phyloP scores from a whole-genome alignment of 2,888 invertebrate species.

The Brachynemurus nebulosus region DNA sequence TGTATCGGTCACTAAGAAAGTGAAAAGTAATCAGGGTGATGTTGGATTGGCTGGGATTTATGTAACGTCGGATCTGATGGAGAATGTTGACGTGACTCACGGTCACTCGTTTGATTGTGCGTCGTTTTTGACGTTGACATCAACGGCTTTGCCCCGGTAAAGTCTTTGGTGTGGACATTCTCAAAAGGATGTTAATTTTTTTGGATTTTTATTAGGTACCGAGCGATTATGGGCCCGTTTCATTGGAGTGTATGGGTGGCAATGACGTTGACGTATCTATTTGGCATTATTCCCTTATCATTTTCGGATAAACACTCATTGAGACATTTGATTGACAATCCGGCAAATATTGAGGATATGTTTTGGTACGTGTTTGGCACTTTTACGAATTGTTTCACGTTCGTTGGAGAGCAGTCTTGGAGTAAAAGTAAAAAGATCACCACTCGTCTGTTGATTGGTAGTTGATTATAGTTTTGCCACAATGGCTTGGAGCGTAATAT shows the following conservation, averaged over 20 bases:
- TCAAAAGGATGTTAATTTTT: background rate
- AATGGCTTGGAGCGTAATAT: background rate
- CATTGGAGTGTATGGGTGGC: slow-evolving; percentile 71
- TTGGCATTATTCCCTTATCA: slow-evolving; percentile 59
- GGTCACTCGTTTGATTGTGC: slow-evolving; percentile 64
- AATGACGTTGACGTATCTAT: slow-evolving; percentile 52
- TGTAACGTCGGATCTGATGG: slow-evolving; percentile 37
- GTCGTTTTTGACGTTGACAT: slow-evolving; percentile 59
- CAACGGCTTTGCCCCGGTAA: slow-evolving; percentile 63
- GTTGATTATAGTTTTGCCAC: slow-evolving; percentile 15
- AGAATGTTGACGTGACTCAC: slow-evolving; percentile 43
- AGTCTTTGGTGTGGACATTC: background rate
- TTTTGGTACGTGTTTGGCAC: slow-evolving; percentile 81
- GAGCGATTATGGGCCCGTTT: slow-evolving; percentile 72
- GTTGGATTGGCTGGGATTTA: slow-evolving; percentile 62
- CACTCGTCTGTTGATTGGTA: slow-evolving; percentile 59
- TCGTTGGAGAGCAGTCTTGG: slow-evolving; percentile 55
- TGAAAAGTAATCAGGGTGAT: slow-evolving; percentile 41
- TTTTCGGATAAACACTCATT: slow-evolving; percentile 58
- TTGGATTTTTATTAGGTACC: slow-evolving; percentile 40
- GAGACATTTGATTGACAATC: slow-evolving; percentile 47
- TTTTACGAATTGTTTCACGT: slow-evolving; percentile 68
- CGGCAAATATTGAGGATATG: slow-evolving; percentile 66
- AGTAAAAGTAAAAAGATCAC: slow-evolving; percentile 51
- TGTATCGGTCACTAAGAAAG: slow-evolving; percentile 43